A percentile compares a stretch with the other conserved stretches of the same genome.
phyloP scores from a whole-genome alignment of 2,888 invertebrate species.

The Pachydiplax longipennis region DNA sequence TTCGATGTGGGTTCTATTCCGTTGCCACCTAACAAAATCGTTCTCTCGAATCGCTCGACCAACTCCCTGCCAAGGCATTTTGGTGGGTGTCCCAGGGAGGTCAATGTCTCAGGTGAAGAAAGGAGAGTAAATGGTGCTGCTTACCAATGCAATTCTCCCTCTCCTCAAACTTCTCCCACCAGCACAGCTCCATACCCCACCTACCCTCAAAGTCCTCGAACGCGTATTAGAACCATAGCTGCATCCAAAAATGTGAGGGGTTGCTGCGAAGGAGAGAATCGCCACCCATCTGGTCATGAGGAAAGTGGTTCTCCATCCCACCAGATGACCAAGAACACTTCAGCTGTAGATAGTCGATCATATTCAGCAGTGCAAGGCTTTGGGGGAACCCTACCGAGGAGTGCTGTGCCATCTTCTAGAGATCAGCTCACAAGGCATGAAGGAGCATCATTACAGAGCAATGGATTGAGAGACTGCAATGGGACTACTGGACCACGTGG shows the following conservation, averaged over 20 bases:
- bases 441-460: background rate
- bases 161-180: background rate
- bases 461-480: background rate
- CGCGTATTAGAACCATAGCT: slow-evolving; percentile 56
- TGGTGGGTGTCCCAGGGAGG: background rate
- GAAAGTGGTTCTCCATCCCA: background rate
- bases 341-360: background rate
- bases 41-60: slow-evolving; percentile 51
- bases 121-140: background rate
- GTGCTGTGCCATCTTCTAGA: background rate
- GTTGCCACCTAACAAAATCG: background rate
- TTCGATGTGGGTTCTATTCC: slow-evolving; percentile 50
- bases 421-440: background rate
- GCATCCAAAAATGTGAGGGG: slow-evolving; percentile 58
- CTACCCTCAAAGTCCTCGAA: slow-evolving; percentile 58
- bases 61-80: slow-evolving; percentile 1
- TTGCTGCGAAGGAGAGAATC: slow-evolving; percentile 52
- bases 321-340: no score
- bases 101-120: background rate
- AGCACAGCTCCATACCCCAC: slow-evolving; percentile 48
- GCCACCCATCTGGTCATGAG: background rate
- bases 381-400: background rate
- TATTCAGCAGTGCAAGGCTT: background rate
- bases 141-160: slow-evolving; percentile 1
- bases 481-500: background rate